Evolutionary conservation across 2,797 vertebrate genomes (phyloP), one percentile per base, ranked within the genome.

Genomic region (Cygnus olor): DNA sequence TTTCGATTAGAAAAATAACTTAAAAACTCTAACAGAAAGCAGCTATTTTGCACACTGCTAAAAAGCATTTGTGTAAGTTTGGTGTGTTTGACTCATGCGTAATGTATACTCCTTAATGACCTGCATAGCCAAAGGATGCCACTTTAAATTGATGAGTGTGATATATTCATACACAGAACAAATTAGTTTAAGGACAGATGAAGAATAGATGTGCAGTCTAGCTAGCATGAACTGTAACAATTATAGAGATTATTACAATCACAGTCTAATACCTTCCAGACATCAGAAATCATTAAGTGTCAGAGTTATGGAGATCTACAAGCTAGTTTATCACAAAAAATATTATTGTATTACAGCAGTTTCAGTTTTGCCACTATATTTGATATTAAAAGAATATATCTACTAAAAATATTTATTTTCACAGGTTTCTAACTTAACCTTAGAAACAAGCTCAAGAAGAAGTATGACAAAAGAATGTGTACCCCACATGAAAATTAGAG

Each of bases 111-210:
- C 78, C 92, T 96, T 98, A 98, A 98, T 95, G 96, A 97, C 85
- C 93, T 94, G 95, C 96, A 96, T 70, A 97, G 95, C 96, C 93
- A 94, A 97, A 91, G 92, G 94, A 97, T 97, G 95, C 84, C 95
- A 97, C 93, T 98, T 97, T 92, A 97, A 98, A 98, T 97, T 98
- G 97, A 98, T 97, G 97, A 97, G 76, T 85, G 91, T 96, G 97
- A 96, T 98, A 97, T 97, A 98, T 97, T 98, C 96, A 95, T 97
- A 97, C 17, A 17, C 96, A 97, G 96, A 96, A 97, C 93, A 98
- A 97, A 98, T 98, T 97, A 97, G 94, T 97, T 97, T 98, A 97
- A 96, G 93, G 89, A 97, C 88, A 97, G 97, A 98, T 98, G 97
- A 97, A 97, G 97, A 98, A 97, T 97, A 97, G 97, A 97, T 95